Conservation (phyloP, 2,113 vertebrate genomes). For the Hemiprocne comata region DNA sequence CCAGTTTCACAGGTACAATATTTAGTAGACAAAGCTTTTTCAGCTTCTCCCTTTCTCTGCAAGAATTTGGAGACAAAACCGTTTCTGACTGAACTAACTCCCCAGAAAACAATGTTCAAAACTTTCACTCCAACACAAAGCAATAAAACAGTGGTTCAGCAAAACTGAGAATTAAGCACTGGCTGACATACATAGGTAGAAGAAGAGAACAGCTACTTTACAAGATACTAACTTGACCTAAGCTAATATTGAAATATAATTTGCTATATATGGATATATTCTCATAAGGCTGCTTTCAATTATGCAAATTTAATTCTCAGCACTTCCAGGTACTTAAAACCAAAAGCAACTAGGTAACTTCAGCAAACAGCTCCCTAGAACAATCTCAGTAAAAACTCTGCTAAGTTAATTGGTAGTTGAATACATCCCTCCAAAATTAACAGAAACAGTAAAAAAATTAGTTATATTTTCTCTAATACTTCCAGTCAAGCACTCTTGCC, state of each 20-base stretch:
- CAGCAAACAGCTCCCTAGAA: neutral
- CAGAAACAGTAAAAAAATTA: neutral
- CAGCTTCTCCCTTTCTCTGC: neutral
- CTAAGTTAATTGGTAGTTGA: neutral
- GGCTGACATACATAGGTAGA: neutral
- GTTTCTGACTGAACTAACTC: neutral
- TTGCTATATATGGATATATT: neutral
- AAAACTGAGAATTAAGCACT: neutral
- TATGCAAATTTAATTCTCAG: neutral
- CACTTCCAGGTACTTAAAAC: neutral
- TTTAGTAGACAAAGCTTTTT: neutral
- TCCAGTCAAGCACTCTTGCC: neutral
- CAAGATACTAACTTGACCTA: neutral
- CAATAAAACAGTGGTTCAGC: neutral
- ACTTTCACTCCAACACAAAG: neutral
- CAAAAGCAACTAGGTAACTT: neutral
- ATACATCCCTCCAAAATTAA: neutral
- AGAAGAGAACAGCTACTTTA: neutral
- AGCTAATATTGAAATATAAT: neutral
- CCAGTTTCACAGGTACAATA: neutral
- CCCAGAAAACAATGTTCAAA: neutral
- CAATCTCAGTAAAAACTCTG: neutral
- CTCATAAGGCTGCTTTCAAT: neutral
- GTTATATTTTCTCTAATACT: neutral
- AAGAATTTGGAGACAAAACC: neutral